phyloP scores from a whole-genome alignment of 1,140 invertebrate species.

The roundworm (Caenorhabditis elegans) region DNA sequence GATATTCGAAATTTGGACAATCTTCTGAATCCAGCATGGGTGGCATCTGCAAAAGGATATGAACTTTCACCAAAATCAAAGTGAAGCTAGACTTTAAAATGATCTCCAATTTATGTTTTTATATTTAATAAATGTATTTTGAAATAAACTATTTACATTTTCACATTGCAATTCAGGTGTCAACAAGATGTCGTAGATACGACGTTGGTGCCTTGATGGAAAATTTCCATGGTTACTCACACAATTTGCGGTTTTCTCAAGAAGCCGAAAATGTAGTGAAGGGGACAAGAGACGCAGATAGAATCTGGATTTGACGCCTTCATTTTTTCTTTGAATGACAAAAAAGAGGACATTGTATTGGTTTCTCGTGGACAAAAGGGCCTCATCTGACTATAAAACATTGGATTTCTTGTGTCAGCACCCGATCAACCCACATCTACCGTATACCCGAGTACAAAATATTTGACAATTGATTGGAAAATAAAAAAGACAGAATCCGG shows the following conservation, averaged over 20 bases:
- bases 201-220: background rate
- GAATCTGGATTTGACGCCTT: conserved; percentile 14
- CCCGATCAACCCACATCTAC: background rate
- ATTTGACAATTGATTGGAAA: background rate
- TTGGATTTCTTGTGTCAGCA: background rate
- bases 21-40: background rate
- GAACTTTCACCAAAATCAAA: background rate
- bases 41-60: background rate
- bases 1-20: background rate
- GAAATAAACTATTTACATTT: no score
- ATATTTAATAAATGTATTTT: no score
- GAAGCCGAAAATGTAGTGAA: background rate
- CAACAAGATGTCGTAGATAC: background rate
- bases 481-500: conserved; percentile 7
- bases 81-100: background rate
- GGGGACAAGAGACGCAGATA: background rate
- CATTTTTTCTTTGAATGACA: background rate
- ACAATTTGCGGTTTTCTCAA: conserved; percentile 14
- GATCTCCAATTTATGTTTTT: no score
- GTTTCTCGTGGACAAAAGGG: no score
- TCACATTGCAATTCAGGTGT: no score
- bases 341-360: no score
- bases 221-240: conserved; percentile 31
- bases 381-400: background rate
- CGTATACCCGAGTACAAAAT: background rate